These are phyloP conservation scores for Anser brachyrhynchus DNA, from an alignment of 2,113 vertebrate species.

Conservation along the genomic window DNA sequence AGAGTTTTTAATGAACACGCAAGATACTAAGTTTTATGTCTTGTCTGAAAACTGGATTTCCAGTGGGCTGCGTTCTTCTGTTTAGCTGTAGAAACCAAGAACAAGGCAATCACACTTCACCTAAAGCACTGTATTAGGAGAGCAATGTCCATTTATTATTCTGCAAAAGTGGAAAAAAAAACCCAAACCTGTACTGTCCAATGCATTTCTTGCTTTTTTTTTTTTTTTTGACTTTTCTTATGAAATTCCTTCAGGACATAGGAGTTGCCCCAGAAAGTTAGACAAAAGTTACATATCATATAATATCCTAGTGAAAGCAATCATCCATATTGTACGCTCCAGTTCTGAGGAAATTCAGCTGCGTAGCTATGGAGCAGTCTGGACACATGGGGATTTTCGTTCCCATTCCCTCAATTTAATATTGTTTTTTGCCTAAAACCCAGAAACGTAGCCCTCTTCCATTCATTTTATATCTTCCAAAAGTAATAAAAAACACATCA, in stretches of 20 bases:
- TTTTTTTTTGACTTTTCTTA: not conserved
- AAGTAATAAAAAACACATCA: not conserved
- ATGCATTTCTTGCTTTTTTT: not conserved
- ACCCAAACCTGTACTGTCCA: not conserved
- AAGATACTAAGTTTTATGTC: conserved; percentile 4
- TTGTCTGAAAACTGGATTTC: conserved; percentile 33
- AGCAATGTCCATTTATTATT: not conserved
- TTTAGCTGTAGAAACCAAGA: conserved; percentile 36
- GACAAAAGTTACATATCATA: not conserved
- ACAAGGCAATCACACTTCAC: conserved; percentile 16
- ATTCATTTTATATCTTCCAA: not conserved
- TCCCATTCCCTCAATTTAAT: not conserved
- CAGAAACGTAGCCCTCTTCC: not conserved
- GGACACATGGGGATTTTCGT: not conserved
- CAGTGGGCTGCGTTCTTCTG: conserved; percentile 22
- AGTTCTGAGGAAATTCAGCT: not conserved
- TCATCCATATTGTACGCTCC: fast-evolving
- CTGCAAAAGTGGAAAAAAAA: not conserved
- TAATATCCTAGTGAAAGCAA: not conserved
- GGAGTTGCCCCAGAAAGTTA: not conserved
- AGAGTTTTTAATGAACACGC: not conserved
- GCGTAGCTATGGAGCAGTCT: not conserved
- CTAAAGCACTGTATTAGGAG: conserved; percentile 16
- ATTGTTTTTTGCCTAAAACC: not conserved
- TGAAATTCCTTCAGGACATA: not conserved